These are phyloP conservation scores for Drosophila sucinea DNA, from an alignment of 1,140 invertebrate species.

Conservation along the genomic window DNA sequence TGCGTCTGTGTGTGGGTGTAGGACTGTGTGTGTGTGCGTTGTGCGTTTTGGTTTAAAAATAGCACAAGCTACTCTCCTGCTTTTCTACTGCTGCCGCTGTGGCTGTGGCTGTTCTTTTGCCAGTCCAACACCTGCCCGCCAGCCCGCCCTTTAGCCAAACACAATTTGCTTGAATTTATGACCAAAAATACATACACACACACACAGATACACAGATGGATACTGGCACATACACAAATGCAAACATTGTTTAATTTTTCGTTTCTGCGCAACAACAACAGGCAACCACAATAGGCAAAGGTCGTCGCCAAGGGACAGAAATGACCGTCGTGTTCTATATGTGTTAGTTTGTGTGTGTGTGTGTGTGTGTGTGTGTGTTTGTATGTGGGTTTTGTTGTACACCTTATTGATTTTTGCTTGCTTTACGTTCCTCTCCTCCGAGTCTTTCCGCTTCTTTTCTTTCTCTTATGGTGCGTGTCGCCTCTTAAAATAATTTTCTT, in stretches of 20 bases:
- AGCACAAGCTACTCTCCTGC: slow-evolving; percentile 70
- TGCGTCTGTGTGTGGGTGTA: slow-evolving; percentile 57
- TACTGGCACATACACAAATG: slow-evolving; percentile 20
- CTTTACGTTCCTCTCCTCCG: slow-evolving; percentile 40
- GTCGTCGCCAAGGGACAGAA: slow-evolving; percentile 58
- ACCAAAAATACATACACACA: slow-evolving; percentile 70
- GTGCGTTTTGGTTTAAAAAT: slow-evolving; percentile 75
- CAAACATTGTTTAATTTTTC: slow-evolving; percentile 71
- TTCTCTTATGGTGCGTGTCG: slow-evolving; percentile 64
- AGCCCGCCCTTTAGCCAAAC: not conserved
- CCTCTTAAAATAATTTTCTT: slow-evolving; percentile 72
- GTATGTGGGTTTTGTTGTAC: slow-evolving; percentile 47
- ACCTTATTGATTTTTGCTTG: slow-evolving; percentile 76
- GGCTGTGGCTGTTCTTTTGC: slow-evolving; percentile 62
- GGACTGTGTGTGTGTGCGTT: slow-evolving; percentile 15
- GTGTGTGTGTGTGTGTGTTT: not conserved
- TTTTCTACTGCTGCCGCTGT: slow-evolving; percentile 12
- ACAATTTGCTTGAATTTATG: slow-evolving; percentile 74
- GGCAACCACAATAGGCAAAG: slow-evolving; percentile 37
- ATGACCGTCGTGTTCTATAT: slow-evolving; percentile 53
- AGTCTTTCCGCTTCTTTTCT: not conserved
- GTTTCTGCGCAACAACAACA: slow-evolving; percentile 50
- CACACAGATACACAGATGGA: slow-evolving; percentile 42
- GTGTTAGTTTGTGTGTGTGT: not conserved
- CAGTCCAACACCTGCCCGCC: slow-evolving; percentile 58